Evolutionary conservation across 2,113 vertebrate genomes (phyloP).

Genomic region (Psephotus haematonotus): DNA sequence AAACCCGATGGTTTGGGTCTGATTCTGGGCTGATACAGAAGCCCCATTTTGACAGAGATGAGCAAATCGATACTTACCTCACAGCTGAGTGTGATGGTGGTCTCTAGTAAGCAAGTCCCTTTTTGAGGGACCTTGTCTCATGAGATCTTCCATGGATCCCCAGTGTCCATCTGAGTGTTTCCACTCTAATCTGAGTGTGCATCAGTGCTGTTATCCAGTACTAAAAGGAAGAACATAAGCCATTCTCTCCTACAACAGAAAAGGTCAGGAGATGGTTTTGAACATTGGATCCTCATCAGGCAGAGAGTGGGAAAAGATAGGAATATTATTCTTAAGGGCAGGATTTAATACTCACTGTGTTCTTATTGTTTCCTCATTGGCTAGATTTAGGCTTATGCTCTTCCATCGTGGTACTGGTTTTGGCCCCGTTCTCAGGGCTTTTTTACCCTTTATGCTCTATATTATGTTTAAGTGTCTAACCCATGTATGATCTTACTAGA

Average conservation of each 20-base stretch:
- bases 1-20: not conserved
- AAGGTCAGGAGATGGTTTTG: not conserved
- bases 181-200: not conserved
- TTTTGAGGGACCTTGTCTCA: not conserved
- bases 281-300: not conserved
- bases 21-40: not conserved
- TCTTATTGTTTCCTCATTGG: not conserved
- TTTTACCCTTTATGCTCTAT: not conserved
- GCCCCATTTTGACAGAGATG: not conserved
- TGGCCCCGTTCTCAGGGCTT: not conserved
- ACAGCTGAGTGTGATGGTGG: accelerated
- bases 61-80: not conserved
- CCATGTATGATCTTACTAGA: not conserved
- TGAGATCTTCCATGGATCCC: not conserved
- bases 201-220: accelerated
- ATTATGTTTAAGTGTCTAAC: not conserved
- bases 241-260: not conserved
- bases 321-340: not conserved
- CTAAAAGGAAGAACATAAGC: not conserved
- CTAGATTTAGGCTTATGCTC: not conserved
- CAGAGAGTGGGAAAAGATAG: not conserved
- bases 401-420: not conserved
- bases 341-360: not conserved
- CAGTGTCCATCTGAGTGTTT: not conserved
- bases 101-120: not conserved